Evolutionary conservation across 2,113 vertebrate species (phyloP), one percentile per base, ranked within the genome.

Genomic region (Boulengeromyrus knoepffleri): DNA sequence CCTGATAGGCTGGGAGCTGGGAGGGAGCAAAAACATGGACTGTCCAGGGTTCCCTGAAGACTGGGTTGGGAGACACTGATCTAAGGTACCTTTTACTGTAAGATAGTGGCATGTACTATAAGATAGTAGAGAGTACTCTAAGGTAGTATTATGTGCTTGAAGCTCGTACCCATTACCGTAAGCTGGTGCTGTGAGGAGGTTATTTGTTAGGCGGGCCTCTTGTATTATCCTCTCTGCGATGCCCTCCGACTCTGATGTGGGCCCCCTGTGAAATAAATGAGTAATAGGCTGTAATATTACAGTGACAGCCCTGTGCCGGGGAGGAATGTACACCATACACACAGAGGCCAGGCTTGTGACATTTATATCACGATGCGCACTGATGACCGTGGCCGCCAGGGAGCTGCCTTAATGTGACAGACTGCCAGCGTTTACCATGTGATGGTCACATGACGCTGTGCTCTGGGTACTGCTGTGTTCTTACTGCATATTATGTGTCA

Each of bases 271-370:
- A 42, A 80, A 80, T 80, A 80, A 80, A 80, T 80, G 74, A 80
- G 74, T 80, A 80, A 80, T 80, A 80, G 74, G 74, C 74, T 80
- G 36, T 80, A 80, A 80, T 80, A 80, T 80, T 80, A 80, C 31
- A 80, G 31, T 80, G 74, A 80, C 74, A 80, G 74, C 74, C 74
- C 13, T 80, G 74, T 80, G 74, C 74, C 36, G 6, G 15, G 74
- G 74, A 80, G 74, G 36, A 42, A 80, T 80, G 74, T 80, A 80
- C 74, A 80, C 31, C 36, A 39, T 19, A 27, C 74, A 77, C 70
- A 42, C 31, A 36, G 74, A 80, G 74, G 74, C 74, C 74, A 42
- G 74, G 74, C 17, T 21, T 19, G 74, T 80, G 74, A 80, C 74
- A 80, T 80, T 80, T 80, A 80, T 80, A 80, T 80, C 31, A 36